Evolutionary conservation across 2,888 invertebrate species (phyloP), one percentile per base, ranked within the genome.

Genomic region (Catocala fraxini): DNA sequence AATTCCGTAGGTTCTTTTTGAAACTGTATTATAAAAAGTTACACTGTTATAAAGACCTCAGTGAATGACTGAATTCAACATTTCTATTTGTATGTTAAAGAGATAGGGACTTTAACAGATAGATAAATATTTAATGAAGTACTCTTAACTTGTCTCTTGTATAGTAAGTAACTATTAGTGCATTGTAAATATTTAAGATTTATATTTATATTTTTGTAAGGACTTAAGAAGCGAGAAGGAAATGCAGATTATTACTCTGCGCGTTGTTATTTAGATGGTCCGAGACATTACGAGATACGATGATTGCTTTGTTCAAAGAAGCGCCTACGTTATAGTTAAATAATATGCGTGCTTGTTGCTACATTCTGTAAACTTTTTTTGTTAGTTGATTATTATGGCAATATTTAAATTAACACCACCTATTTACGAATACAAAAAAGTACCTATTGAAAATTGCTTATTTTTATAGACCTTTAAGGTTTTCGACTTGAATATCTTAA

Each of bases 141-240:
- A 68, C 65, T 73, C 68, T 54, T 45, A 39, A 48, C 10, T 63
- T 62, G 35, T 35, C 47, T 51, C 33, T 48, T 72, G 61, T 70
- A 61, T 62, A 66, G 47, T 41, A 59, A 59, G 41, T 55, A 60
- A 63, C 25, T 56, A 63, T 51, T 54, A 53, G 54, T 59, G 58
- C 65, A 54, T 58, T 75, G 75, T 75, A 75, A 73, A 75, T 75
- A 75, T 58, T 65, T 66, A 71, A 71, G 46, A 52, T 62, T 61
- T 64, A 43, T 75, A 75, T 75, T 75, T 75, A 75, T 71, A 56
- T 73, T 71, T 73, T 71, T 65, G 34, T 75, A 71, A 66, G 41
- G 35, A 53, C 25, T 47, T 51, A 15, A 34, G 12, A 60, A 35
- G 6, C 5, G 34, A 13, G 12, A 59, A 54, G 13, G 43, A 48